Evolutionary conservation across 1,140 invertebrate species (phyloP), one percentile per base, ranked within the genome.

Genomic region (Saxidomus purpurata): DNA sequence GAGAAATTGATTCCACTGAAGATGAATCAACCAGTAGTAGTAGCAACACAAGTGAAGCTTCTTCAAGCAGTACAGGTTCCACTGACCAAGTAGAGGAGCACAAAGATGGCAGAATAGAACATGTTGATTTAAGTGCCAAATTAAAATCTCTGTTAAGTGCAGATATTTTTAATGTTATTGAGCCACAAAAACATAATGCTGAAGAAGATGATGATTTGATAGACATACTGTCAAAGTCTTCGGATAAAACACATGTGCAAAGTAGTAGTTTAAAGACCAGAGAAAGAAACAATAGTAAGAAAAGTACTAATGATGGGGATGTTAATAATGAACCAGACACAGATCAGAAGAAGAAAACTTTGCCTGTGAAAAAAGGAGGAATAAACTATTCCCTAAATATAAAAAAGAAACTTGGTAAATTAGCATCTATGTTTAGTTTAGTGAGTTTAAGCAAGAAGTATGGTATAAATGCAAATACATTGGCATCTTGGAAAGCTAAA

Each of bases 121-220:
- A 69, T 31, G 43, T 74, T 25, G 74, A 79, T 52, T 55, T 88
- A 69, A 81, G 86, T 88, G 77, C 31, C 49, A 88, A 88, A 81
- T 55, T 88, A n/a, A 80, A 88, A 34, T 88, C 86, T 34, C 36
- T 88, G n/a, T 63, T 88, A 38, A 88, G 79, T 88, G 86, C 86
- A 25, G 86, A 88, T 71, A 88, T 88, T 34, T 88, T 88, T n/a
- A 69, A 55, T 55, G 77, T 79, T 0, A 88, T 80, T 69, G 76
- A 87, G 2, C 13, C 49, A 36, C 67, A 77, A 11, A 40, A 79
- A 22, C 31, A 55, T 47, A 22, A 76, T 43, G 52, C 22, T 59
- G 38, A 61, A 47, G 55, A 87, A n/a, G 47, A 79, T 55, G 49
- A 79, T 55, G 76, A 49, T 49, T 31, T 76, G 13, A 76, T 28